These are phyloP conservation scores for Pocota personata DNA, from an alignment of 2,888 invertebrate species.

Conservation along the genomic window DNA sequence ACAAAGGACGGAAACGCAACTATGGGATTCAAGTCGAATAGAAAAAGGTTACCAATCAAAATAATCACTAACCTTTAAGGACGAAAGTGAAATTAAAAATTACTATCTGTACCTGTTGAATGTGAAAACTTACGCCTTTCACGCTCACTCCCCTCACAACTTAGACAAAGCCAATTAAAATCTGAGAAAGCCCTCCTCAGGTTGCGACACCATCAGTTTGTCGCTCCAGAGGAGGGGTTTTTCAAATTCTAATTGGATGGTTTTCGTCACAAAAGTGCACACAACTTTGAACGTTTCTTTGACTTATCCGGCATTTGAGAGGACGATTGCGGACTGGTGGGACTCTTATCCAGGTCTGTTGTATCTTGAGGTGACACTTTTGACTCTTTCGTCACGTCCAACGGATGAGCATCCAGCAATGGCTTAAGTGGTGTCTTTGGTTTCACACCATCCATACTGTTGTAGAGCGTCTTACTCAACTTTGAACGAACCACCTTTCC, in stretches of 20 bases:
- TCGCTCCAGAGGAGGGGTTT: constrained; percentile 75
- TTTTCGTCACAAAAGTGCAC: constrained; percentile 83
- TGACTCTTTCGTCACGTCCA: constrained; percentile 74
- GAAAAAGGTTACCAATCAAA: constrained; percentile 30
- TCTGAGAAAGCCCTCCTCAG: constrained; percentile 78
- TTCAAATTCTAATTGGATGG: constrained; percentile 82
- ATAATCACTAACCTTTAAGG: constrained; percentile 57
- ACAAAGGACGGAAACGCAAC: constrained; percentile 62
- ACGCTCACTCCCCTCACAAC: not conserved
- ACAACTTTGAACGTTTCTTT: constrained; percentile 83
- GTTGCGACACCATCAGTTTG: constrained; percentile 47
- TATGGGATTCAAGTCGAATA: constrained; percentile 9
- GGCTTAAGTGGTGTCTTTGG: constrained; percentile 80
- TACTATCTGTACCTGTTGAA: constrained; percentile 35
- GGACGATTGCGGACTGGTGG: constrained; percentile 80
- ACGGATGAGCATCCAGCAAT: constrained; percentile 79
- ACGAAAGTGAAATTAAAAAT: constrained; percentile 26
- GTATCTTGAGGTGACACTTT: constrained; percentile 47
- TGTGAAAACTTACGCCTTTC: not conserved
- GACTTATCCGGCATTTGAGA: constrained; percentile 78
- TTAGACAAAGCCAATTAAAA: constrained; percentile 78
- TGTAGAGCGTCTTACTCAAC: constrained; percentile 84
- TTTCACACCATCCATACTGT: constrained; percentile 82
- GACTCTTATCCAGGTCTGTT: constrained; percentile 80
- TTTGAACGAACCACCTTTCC: constrained; percentile 84